These are phyloP conservation scores for Drosophila setosimentum DNA, from an alignment of 2,888 invertebrate genomes.

Conservation along the genomic window DNA sequence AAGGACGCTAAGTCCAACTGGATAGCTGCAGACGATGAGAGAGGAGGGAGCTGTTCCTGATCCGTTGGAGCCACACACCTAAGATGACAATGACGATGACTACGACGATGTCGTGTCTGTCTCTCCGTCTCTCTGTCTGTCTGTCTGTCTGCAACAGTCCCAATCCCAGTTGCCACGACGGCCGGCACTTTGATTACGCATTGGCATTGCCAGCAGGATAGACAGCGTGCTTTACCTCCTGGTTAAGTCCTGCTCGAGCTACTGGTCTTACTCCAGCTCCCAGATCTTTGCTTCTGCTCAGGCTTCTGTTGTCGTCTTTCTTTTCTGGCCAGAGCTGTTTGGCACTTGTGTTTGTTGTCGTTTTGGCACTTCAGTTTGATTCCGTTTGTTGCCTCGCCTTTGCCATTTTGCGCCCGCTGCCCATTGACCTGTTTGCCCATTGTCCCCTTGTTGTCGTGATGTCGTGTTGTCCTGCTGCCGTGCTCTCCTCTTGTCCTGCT, in stretches of 20 bases:
- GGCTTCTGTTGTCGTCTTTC: conserved; percentile 9
- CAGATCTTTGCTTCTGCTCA: conserved; percentile 8
- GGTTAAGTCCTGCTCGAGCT: conserved; percentile 40
- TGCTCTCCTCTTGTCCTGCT: conserved; percentile 21
- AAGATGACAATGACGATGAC: conserved; percentile 58
- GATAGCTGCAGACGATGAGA: background rate
- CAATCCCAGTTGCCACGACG: conserved; percentile 9
- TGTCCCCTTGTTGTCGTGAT: conserved; percentile 27
- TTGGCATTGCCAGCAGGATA: conserved; percentile 58
- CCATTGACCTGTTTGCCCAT: conserved; percentile 28
- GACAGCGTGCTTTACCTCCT: conserved; percentile 41
- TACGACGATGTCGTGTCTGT: conserved; percentile 64
- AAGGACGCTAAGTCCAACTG: conserved; percentile 21
- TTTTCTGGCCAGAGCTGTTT: conserved; percentile 41
- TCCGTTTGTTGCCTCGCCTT: conserved; percentile 47
- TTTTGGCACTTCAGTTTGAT: conserved; percentile 76
- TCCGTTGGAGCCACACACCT: conserved; percentile 67
- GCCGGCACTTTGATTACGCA: conserved; percentile 74
- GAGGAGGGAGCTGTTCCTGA: conserved; percentile 47
- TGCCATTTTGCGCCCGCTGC: conserved; percentile 27
- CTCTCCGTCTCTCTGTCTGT: background rate
- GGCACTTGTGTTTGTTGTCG: conserved; percentile 69
- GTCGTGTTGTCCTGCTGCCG: conserved; percentile 3
- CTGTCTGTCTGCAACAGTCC: background rate
- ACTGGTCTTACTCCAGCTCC: background rate